Evolutionary conservation across 2,888 invertebrate genomes (phyloP), one percentile per base, ranked within the genome.

Genomic region (Gastracanthus pulcherrimus): DNA sequence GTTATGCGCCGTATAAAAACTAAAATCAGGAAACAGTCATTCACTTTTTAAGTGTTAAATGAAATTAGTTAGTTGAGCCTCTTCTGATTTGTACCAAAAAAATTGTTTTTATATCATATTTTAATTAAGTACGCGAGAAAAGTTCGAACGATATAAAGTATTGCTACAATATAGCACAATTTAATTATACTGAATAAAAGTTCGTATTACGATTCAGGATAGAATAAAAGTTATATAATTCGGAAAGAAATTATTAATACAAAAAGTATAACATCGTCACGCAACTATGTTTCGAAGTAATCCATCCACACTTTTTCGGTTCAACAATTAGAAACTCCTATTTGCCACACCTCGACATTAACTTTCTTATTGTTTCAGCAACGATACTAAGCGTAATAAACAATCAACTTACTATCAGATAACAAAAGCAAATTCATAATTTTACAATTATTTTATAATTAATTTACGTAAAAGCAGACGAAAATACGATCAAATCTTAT

Each of bases 281-380:
- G 64, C 75, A 75, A 75, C 64, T 36, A 7, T 13, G 48, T 36
- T 51, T 64, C 75, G 34, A 23, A 48, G 75, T n/a, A 62, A 74
- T 74, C 23, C 23, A 19, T 19, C 3, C 29, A 19, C 29, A 66
- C 19, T 66, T 66, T 76, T 76, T 66, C 55, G 76, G 55, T 76
- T 66, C 51, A 66, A 66, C 38, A 76, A 76, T 64, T 66, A 66
- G 66, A 66, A 76, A 76, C 51, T 75, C 41, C 41, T 19, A 36
- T 41, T 29, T 16, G n/a, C 23, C 31, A 31, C 38, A 34, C 9
- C 29, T 36, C 23, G 16, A 36, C 11, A n/a, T 29, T n/a, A 51
- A 55, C 29, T 55, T 76, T 55, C 55, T 29, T 26, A 66, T 75
- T 36, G 75, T 64, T 34, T 75, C 74, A 19, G 9, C 62, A 48